These are phyloP conservation scores for Microctenopoma lineatum DNA, from an alignment of 2,797 vertebrate genomes.

Conservation along the genomic window DNA sequence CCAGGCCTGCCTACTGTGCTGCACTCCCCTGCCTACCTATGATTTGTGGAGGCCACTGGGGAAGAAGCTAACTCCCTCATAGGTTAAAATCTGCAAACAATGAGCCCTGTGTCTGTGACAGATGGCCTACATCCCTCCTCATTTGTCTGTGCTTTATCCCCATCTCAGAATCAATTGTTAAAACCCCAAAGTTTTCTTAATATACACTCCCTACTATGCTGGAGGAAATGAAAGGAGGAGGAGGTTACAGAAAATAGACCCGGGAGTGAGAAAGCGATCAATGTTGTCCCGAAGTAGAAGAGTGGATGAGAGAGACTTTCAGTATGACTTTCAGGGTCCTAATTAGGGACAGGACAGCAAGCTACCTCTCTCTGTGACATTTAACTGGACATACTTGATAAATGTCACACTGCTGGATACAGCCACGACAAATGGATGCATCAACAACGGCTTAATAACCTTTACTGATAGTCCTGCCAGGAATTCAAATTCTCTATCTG, in stretches of 20 bases:
- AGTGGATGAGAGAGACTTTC: slow-evolving; percentile 82
- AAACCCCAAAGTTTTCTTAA: slow-evolving; percentile 84
- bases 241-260: slow-evolving; percentile 41
- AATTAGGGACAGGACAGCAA: slow-evolving; percentile 84
- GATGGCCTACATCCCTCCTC: slow-evolving; percentile 83
- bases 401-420: slow-evolving; percentile 86
- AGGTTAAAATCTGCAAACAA: slow-evolving; percentile 88
- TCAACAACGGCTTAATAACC: slow-evolving; percentile 86
- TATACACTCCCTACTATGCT: slow-evolving; percentile 74
- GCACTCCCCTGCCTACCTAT: slow-evolving; percentile 76
- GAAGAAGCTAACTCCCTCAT: slow-evolving; percentile 79
- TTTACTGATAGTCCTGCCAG: slow-evolving; percentile 85
- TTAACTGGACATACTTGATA: slow-evolving; percentile 88
- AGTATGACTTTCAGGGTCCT: slow-evolving; percentile 83
- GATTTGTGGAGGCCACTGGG: slow-evolving; percentile 85
- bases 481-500: slow-evolving; percentile 82
- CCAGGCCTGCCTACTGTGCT: slow-evolving; percentile 71
- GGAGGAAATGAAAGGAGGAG: neutral
- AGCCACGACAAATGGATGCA: slow-evolving; percentile 83
- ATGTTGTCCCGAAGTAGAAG: slow-evolving; percentile 76
- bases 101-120: slow-evolving; percentile 79
- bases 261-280: slow-evolving; percentile 71
- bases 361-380: slow-evolving; percentile 86
- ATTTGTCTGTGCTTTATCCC: slow-evolving; percentile 87
- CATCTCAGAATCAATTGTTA: slow-evolving; percentile 85